Evolutionary conservation across 1,140 invertebrate species (phyloP).

Genomic region (Drusus annulatus): DNA sequence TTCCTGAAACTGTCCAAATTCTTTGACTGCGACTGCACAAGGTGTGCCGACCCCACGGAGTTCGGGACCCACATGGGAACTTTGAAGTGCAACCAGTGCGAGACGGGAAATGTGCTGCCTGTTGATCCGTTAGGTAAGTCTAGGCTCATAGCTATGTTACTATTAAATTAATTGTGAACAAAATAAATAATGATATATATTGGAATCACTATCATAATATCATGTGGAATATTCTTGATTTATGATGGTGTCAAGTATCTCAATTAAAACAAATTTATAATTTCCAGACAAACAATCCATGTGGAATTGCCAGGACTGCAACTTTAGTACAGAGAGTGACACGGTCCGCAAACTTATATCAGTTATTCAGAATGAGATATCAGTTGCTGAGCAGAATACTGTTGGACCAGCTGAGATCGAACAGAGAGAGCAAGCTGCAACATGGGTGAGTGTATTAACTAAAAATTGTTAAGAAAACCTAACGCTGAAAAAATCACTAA

Average conservation of each 20-base stretch:
- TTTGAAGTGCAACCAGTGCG: slow-evolving; percentile 83
- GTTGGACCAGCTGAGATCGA: slow-evolving; percentile 64
- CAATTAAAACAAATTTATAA: neutral
- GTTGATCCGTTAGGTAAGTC: slow-evolving; percentile 77
- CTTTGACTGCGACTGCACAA: slow-evolving; percentile 81
- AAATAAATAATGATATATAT: too few species aligned
- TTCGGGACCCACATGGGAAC: slow-evolving; percentile 83
- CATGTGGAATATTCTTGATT: too few species aligned
- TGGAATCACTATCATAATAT: too few species aligned
- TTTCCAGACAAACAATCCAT: slow-evolving; percentile 71
- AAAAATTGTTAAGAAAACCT: too few species aligned
- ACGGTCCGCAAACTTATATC: slow-evolving; percentile 74
- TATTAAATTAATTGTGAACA: too few species aligned
- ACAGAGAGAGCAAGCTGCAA: slow-evolving; percentile 63
- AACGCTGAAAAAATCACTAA: too few species aligned
- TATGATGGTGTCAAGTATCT: too few species aligned
- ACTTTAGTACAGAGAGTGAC: slow-evolving; percentile 73
- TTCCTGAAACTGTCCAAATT: slow-evolving; percentile 82
- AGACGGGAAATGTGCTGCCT: slow-evolving; percentile 78
- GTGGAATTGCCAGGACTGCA: slow-evolving; percentile 84
- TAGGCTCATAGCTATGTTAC: too few species aligned
- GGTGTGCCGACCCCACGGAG: slow-evolving; percentile 84
- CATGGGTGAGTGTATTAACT: slow-evolving; percentile 61
- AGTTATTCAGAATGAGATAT: slow-evolving; percentile 77
- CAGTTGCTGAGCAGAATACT: slow-evolving; percentile 67